Evolutionary conservation across 2,113 vertebrate genomes (phyloP).

Genomic region (Dipodomys spectabilis): DNA sequence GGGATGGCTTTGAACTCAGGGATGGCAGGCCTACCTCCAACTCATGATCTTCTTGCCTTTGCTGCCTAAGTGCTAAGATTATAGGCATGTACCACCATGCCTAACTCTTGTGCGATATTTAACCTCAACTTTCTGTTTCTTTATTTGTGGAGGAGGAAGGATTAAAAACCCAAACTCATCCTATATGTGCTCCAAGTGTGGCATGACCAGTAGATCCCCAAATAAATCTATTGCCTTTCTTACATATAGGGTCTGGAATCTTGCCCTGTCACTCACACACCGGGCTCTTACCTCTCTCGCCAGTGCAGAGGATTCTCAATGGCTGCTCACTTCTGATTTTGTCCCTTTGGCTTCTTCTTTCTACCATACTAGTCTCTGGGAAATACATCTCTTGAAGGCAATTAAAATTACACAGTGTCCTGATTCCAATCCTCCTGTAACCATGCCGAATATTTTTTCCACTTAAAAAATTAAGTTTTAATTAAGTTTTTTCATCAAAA

Average conservation of each 20-base stretch:
- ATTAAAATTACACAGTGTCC: slow-evolving; percentile 81
- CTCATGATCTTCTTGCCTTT: no score
- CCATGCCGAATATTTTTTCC: slow-evolving; percentile 71
- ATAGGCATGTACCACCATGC: no score
- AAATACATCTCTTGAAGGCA: slow-evolving; percentile 77
- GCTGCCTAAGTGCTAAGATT: no score
- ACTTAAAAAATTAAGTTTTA: slow-evolving; percentile 84
- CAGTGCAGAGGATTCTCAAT: background rate
- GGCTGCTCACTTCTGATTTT: slow-evolving; percentile 23
- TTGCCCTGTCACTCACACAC: background rate
- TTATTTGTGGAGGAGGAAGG: background rate
- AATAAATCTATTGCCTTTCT: background rate
- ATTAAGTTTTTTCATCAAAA: slow-evolving; percentile 87
- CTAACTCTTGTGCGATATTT: background rate
- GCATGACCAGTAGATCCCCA: background rate
- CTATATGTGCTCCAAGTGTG: background rate
- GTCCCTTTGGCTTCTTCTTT: slow-evolving; percentile 31
- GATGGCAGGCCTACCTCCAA: no score
- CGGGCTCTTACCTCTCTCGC: background rate
- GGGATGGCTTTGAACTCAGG: no score
- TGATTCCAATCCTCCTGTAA: slow-evolving; percentile 81
- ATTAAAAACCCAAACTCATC: background rate
- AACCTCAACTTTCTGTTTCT: background rate
- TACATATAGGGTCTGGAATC: background rate
- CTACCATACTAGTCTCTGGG: background rate